phyloP scores from a whole-genome alignment of 2,113 vertebrate genomes.

The Lagopus leucura region DNA sequence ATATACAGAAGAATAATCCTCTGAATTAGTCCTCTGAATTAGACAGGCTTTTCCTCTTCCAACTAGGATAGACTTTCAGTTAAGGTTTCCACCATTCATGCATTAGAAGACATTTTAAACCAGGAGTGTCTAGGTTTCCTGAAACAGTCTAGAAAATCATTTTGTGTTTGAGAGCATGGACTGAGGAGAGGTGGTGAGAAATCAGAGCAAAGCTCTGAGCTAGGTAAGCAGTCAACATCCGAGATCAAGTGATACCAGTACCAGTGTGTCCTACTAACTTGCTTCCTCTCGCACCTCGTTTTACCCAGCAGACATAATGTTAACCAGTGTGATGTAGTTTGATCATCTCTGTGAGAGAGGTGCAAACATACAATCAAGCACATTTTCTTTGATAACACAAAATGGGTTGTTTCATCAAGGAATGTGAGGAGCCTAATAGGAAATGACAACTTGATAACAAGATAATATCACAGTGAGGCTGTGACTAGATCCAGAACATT shows the following conservation, averaged over 20 bases:
- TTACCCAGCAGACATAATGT: neutral
- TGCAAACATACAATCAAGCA: neutral
- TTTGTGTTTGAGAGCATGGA: neutral
- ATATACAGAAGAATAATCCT: neutral
- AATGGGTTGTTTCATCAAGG: neutral
- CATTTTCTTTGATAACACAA: neutral
- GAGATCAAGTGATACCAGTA: neutral
- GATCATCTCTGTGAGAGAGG: neutral
- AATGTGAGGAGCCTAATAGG: neutral
- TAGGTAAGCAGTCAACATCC: accelerated
- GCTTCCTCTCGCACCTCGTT: neutral
- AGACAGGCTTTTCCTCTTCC: neutral
- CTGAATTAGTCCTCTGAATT: neutral
- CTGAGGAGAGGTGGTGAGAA: neutral
- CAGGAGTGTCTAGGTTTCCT: neutral
- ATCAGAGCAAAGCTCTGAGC: neutral
- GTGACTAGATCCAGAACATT: neutral
- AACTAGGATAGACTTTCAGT: neutral
- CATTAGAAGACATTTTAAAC: neutral
- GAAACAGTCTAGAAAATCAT: neutral
- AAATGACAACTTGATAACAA: neutral
- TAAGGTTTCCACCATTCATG: neutral
- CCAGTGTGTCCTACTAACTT: neutral
- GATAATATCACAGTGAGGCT: neutral
- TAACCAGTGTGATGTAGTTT: neutral